These are phyloP conservation scores for Mythimna impura DNA, from an alignment of 2,888 invertebrate species.

Conservation along the genomic window DNA sequence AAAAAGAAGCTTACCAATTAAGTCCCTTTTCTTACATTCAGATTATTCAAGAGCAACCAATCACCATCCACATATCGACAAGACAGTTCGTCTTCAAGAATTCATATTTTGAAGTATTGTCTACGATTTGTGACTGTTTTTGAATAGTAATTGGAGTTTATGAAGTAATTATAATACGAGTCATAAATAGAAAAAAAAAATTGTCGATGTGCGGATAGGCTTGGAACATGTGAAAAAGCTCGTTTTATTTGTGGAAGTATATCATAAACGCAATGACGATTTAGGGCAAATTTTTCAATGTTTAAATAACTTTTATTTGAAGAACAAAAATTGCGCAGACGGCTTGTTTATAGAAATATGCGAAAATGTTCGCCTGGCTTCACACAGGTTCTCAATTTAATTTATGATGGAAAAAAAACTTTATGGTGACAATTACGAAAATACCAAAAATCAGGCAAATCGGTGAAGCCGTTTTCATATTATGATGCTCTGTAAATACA, in stretches of 20 bases:
- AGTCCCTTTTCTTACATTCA: not conserved
- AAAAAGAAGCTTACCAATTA: not conserved
- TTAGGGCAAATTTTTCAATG: not conserved
- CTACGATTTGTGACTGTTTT: not conserved
- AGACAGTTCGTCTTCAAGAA: not conserved
- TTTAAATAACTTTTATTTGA: not conserved
- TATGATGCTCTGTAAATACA: no score
- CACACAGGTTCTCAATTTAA: no score
- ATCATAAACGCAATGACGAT: not conserved
- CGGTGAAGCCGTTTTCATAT: no score
- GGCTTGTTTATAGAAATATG: not conserved
- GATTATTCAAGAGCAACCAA: not conserved
- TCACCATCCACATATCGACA: not conserved
- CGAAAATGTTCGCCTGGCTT: no score
- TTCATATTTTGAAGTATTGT: not conserved
- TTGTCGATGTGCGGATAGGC: not conserved
- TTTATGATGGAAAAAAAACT: no score
- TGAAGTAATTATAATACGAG: not conserved
- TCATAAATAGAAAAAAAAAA: not conserved
- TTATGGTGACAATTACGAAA: no score
- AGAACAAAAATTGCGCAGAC: not conserved
- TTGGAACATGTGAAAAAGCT: constrained; percentile 1
- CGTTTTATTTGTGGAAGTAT: not conserved
- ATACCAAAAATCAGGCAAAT: no score
- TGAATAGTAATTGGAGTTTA: not conserved